These are phyloP conservation scores for Flabesymbios commensalis DNA, from an alignment of 2,888 invertebrate species.

Conservation along the genomic window DNA sequence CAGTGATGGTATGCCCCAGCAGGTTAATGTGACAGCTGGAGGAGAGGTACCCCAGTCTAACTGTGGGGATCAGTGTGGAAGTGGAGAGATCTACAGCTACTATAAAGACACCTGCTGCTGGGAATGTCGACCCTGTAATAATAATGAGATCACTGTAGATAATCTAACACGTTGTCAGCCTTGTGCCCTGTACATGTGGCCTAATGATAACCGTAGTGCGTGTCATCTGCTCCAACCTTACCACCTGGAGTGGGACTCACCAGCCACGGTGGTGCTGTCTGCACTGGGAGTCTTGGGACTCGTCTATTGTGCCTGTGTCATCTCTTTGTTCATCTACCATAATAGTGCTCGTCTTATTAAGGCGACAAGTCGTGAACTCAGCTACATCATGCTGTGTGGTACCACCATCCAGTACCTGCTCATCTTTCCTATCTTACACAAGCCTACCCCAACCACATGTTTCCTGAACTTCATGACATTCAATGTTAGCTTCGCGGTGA, in stretches of 20 bases:
- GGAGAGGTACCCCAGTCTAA: constrained; percentile 16
- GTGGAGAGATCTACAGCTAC: constrained; percentile 45
- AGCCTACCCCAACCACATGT: constrained; percentile 42
- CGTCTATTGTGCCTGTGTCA: constrained; percentile 30
- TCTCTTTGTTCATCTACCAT: constrained; percentile 28
- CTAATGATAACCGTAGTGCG: constrained; percentile 16
- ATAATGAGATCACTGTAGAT: constrained; percentile 42
- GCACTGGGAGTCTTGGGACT: constrained; percentile 21
- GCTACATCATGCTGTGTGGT: constrained; percentile 47
- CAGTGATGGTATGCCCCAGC: not conserved
- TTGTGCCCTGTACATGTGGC: constrained; percentile 38
- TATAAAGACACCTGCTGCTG: constrained; percentile 49
- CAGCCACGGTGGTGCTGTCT: constrained; percentile 25
- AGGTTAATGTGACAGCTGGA: no score
- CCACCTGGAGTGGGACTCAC: constrained; percentile 25
- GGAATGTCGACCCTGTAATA: constrained; percentile 46
- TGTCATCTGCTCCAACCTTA: constrained; percentile 24
- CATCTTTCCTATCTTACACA: constrained; percentile 42
- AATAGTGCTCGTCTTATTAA: constrained; percentile 48
- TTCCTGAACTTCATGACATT: constrained; percentile 48
- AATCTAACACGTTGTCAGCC: constrained; percentile 42
- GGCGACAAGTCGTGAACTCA: constrained; percentile 51
- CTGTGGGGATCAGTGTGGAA: constrained; percentile 29
- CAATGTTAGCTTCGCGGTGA: constrained; percentile 49
- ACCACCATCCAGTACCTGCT: constrained; percentile 44